These are phyloP conservation scores for Harpegnathos saltator DNA, from an alignment of 1,140 invertebrate species.

Conservation along the genomic window DNA sequence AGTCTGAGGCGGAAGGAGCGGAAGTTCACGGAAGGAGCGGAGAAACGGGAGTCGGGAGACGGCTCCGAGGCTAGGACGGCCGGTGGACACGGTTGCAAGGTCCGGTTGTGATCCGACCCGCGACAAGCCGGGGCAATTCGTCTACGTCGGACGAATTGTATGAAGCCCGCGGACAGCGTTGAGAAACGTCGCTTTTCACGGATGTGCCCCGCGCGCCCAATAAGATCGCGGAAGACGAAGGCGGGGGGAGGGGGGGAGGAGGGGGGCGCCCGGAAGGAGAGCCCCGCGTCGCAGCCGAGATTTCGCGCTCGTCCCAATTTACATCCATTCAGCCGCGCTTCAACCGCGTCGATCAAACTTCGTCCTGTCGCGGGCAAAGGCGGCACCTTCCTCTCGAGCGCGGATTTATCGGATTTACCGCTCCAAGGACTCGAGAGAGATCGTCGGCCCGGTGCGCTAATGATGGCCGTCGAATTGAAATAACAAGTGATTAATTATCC, in stretches of 20 bases:
- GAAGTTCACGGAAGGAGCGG: neutral
- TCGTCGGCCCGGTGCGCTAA: conserved; percentile 7
- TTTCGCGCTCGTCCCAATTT: conserved; percentile 47
- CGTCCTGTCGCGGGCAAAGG: conserved; percentile 12
- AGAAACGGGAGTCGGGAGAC: conserved; percentile 24
- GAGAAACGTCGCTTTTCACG: conserved; percentile 37
- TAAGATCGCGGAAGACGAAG: conserved; percentile 35
- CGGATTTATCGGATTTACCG: conserved; percentile 20
- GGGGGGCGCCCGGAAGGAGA: neutral
- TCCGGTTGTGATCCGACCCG: conserved; percentile 4
- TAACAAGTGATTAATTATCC: conserved; percentile 1
- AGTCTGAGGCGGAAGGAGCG: neutral
- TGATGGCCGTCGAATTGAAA: conserved; percentile 12
- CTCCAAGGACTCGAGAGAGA: neutral
- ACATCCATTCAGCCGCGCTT: conserved; percentile 23
- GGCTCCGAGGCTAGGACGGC: no score
- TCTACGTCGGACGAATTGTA: conserved; percentile 27
- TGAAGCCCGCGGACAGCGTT: neutral
- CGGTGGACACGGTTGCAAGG: conserved; percentile 24
- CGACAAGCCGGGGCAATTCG: conserved; percentile 29
- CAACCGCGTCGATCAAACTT: conserved; percentile 14
- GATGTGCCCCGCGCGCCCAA: neutral
- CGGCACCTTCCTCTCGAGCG: neutral
- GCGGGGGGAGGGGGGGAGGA: no score
- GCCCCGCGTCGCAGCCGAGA: conserved; percentile 2